Evolutionary conservation across 2,888 invertebrate species (phyloP), one percentile per base, ranked within the genome.

Genomic region (Hermaeophaga mercurialis): DNA sequence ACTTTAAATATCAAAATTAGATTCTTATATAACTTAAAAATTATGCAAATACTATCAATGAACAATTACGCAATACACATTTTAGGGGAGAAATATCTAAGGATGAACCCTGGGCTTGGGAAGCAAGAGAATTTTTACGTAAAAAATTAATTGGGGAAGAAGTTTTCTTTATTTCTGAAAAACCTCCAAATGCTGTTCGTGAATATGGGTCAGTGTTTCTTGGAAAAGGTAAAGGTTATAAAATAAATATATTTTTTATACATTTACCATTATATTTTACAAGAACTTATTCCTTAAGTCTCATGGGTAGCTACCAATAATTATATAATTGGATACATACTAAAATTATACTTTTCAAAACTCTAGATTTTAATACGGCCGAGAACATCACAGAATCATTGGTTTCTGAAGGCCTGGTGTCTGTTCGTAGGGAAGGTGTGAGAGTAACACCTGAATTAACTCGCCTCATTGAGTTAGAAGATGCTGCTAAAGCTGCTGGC

Each of bases 61-160:
- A n/a, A n/a, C n/a, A n/a, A n/a, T n/a, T n/a, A n/a, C n/a, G n/a
- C n/a, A n/a, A n/a, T n/a, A n/a, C n/a, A n/a, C n/a, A n/a, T 14
- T 18, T 33, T 38, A 15, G 28, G 19, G 19, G 11, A n/a, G 84
- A 84, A 38, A 89, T 89, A 70, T 84, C 85, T 8, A 89, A 87
- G 75, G 94, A 94, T 75, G 93, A 98, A 79, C 93, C 97, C 1
- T 98, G 84, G 81, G 97, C 96, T 0, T 99, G 97, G 96, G 97
- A 98, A 74, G 93, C 97, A 1, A 86, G 98, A 52, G 98, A 99
- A 79, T 97, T 89, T 73, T 81, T 99, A 44, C 85, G 98, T 28
- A 93, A 94, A 73, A 94, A 93, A 76, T 79, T 98, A 26, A 87
- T 99, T 69, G 96, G 96, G 1, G 90, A 93, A 75, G 90, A 93